Conservation (phyloP, 92 coral and sea anemone genomes). For the Parazoanthus swiftii region DNA sequence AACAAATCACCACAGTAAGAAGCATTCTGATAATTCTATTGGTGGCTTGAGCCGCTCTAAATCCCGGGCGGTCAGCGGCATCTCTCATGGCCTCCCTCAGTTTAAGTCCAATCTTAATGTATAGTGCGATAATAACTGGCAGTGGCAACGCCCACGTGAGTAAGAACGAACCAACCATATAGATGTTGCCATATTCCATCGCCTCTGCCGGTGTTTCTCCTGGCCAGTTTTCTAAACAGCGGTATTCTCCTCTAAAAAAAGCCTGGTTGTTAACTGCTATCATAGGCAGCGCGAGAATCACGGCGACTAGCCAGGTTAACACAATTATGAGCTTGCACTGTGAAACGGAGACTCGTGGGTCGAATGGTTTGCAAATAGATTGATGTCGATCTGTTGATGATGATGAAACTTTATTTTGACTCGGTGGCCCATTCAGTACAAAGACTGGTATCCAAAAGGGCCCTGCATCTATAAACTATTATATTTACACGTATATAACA, state of each 20-base stretch:
- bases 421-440: too few species aligned
- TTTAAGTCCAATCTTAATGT: slow-evolving; percentile 80
- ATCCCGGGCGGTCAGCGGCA: slow-evolving; percentile 97
- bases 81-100: slow-evolving; percentile 85
- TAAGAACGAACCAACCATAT: slow-evolving; percentile 67
- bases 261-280: slow-evolving; percentile 63
- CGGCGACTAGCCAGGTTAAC: slow-evolving; percentile 90
- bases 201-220: neutral
- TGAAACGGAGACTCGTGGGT: slow-evolving; percentile 74
- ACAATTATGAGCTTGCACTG: slow-evolving; percentile 80
- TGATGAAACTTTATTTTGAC: too few species aligned
- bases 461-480: too few species aligned
- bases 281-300: slow-evolving; percentile 88
- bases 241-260: neutral
- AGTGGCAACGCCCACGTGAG: slow-evolving; percentile 92
- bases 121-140: slow-evolving; percentile 77
- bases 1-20: slow-evolving; percentile 87
- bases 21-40: slow-evolving; percentile 85
- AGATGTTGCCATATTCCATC: slow-evolving; percentile 26
- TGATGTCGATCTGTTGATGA: slow-evolving; percentile 84
- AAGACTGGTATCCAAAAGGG: too few species aligned
- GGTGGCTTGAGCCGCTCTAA: slow-evolving; percentile 85
- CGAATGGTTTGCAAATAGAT: slow-evolving; percentile 91
- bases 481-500: too few species aligned
- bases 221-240: slow-evolving; percentile 82